Base-by-base conservation (phyloP, 35 echinoderm and acorn worm species). In the Heliocidaris tuberculata region DNA sequence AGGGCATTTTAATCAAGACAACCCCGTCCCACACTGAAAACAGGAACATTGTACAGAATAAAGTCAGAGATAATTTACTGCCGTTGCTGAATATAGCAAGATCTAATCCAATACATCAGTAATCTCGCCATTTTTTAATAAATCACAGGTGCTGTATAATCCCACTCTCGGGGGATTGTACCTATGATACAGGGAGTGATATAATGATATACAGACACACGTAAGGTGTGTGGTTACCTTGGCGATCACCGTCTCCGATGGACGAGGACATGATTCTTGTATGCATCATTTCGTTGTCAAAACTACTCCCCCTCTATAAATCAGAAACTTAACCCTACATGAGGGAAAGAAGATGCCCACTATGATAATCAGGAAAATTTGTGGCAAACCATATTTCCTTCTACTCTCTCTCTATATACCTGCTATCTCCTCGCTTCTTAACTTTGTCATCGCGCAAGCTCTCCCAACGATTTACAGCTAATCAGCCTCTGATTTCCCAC, bases 201-300 rank as follows among this genome's bases (percentile, higher is more conserved):
- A 59, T 93, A 93, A 93, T 93, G 91, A 93, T 93, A 93, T 93
- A 93, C 50, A 59, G 48, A 93, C 91, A 93, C 91, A 49, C 50
- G 87, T 31, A 89, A 48, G 47, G 87, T 89, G 87, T 89, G 87
- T 48, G 87, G 87, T 89, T 89, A n/a, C 87, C 47, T n/a, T 89
- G 87, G 47, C 87, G 87, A 89, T 93, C 49, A 89, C 31, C 91
- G 27, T 91, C 50, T 93, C 87, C 29, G 47, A 93, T 42, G 91
- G 50, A 93, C 2, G 91, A 59, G 91, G 48, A 93, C 50, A 59
- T 59, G 91, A 59, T 93, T 59, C 91, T 52, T 48, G 50, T 59
- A 93, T 93, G 50, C 91, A 93, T 93, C 91, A 93, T 93, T 93
- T 93, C 50, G 47, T 93, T 93, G 91, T 93, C 91, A 93, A 49